Conservation (phyloP, 92 coral and sea anemone species). For the Epizoanthus fatuus region DNA sequence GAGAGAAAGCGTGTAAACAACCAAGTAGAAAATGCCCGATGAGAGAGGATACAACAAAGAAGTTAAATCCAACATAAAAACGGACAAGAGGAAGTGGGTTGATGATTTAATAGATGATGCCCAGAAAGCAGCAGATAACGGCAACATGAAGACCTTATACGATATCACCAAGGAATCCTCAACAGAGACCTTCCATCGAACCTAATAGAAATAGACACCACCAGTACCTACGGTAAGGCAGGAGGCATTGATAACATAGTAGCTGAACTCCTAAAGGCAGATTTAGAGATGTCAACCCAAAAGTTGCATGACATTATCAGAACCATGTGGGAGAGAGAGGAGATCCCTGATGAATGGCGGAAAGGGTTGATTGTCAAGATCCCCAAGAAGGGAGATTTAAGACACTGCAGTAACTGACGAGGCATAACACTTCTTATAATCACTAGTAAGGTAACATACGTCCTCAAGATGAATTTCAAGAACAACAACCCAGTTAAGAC, state of each 20-base stretch:
- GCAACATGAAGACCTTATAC: conserved; percentile 20
- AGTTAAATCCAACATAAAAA: not conserved
- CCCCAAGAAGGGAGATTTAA: conserved; percentile 53
- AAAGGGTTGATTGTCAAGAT: conserved; percentile 43
- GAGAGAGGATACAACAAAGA: too few relatives aligned
- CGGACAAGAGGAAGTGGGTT: conserved; percentile 15
- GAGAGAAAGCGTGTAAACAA: too few relatives aligned
- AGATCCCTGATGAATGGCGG: conserved; percentile 37
- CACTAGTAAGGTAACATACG: not conserved
- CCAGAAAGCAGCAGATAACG: conserved; percentile 30
- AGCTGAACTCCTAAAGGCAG: conserved; percentile 12
- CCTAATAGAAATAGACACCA: conserved; percentile 19
- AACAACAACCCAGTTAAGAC: conserved; percentile 2
- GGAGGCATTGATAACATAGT: too few relatives aligned
- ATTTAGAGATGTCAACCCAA: not conserved
- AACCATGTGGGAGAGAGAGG: conserved; percentile 27
- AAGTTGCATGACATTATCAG: not conserved
- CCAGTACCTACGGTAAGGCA: not conserved
- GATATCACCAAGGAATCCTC: not conserved
- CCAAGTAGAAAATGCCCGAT: too few relatives aligned
- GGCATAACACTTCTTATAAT: not conserved
- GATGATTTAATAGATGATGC: conserved; percentile 9
- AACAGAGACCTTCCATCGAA: conserved; percentile 5
- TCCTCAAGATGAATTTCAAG: not conserved
- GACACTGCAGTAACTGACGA: too few relatives aligned